These are phyloP conservation scores for Lontra canadensis DNA, from an alignment of 2,113 vertebrate species.

Conservation along the genomic window DNA sequence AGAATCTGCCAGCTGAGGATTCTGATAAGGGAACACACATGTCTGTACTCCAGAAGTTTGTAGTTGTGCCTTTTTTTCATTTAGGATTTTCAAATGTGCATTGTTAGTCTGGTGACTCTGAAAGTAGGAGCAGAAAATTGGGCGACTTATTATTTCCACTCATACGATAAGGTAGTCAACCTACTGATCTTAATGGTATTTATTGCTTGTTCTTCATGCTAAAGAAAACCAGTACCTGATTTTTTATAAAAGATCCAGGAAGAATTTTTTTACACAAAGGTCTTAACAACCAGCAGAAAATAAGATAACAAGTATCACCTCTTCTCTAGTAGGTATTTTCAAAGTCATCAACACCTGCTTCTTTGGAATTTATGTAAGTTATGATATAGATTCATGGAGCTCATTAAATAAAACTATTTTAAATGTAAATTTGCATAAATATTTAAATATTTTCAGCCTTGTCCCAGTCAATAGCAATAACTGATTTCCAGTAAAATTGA, in stretches of 20 bases:
- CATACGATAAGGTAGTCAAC: not conserved
- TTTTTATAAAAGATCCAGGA: not conserved
- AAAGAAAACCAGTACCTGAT: not conserved
- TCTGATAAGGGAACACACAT: not conserved
- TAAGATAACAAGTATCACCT: not conserved
- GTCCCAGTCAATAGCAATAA: not conserved
- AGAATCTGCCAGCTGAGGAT: not conserved
- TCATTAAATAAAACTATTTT: not conserved
- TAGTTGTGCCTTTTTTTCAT: not conserved
- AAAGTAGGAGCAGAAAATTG: not conserved
- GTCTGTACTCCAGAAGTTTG: not conserved
- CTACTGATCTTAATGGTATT: not conserved
- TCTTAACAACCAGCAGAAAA: not conserved
- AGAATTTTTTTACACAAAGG: not conserved
- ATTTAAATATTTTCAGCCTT: not conserved
- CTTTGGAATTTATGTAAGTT: not conserved
- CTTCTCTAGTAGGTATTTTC: not conserved
- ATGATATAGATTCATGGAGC: not conserved
- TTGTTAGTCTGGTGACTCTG: not conserved
- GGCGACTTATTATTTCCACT: not conserved
- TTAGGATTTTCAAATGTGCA: not conserved
- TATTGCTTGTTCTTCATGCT: not conserved
- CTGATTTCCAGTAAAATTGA: not conserved
- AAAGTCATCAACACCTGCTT: not conserved
- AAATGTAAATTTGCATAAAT: conserved; percentile 35